Evolutionary conservation across 2,113 vertebrate species (phyloP).

Genomic region (Tragelaphus buxtoni): DNA sequence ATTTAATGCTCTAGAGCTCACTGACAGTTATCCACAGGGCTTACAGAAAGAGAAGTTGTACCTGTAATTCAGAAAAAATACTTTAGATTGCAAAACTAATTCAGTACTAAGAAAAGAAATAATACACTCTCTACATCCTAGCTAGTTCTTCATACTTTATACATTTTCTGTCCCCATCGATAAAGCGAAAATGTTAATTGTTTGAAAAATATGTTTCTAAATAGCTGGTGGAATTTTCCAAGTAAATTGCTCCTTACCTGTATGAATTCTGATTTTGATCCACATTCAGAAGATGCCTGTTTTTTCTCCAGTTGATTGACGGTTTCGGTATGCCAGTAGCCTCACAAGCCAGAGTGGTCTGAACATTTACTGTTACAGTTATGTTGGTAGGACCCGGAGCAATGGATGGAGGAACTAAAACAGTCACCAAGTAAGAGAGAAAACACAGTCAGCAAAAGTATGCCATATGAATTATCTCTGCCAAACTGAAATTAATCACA

Average conservation of each 20-base stretch:
- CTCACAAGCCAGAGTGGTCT: conserved; percentile 93
- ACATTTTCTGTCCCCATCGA: background rate
- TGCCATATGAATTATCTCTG: background rate
- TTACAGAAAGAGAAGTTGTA: background rate
- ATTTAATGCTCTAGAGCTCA: background rate
- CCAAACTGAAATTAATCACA: background rate
- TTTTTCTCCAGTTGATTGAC: conserved; percentile 89
- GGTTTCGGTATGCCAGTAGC: conserved; percentile 93
- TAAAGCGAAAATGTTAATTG: background rate
- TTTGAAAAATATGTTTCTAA: background rate
- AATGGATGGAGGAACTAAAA: conserved; percentile 89
- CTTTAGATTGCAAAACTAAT: background rate
- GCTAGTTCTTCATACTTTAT: background rate
- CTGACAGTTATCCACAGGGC: background rate
- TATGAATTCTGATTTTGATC: conserved; percentile 97
- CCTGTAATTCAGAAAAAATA: background rate
- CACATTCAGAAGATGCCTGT: conserved; percentile 85
- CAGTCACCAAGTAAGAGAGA: background rate
- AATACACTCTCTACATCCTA: background rate
- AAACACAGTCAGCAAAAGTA: background rate
- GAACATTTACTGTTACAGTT: conserved; percentile 92
- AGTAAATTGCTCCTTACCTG: conserved; percentile 82
- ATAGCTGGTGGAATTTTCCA: background rate
- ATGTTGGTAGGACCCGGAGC: conserved; percentile 83
- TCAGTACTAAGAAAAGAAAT: background rate